Percentiles rank a stretch among this genome's conserved stretches.
Conservation (phyloP, 2,888 invertebrate genomes). For the Euclidia mi region DNA sequence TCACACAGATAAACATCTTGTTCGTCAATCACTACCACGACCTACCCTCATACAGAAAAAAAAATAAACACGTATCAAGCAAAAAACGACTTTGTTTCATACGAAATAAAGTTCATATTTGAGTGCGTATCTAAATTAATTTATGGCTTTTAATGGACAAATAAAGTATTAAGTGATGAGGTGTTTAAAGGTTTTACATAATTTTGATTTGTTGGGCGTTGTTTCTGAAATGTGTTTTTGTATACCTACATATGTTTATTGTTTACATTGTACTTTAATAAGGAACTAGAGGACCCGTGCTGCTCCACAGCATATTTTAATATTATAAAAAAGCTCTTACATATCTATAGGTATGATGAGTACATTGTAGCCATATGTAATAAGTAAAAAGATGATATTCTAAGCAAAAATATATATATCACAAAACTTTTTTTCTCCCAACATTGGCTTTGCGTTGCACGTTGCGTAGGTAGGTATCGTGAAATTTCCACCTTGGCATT, state of each 20-base stretch:
- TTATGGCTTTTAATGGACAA: slow-evolving; percentile 65
- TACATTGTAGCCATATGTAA: too few relatives aligned
- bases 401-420: too few relatives aligned
- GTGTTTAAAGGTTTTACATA: slow-evolving; percentile 64
- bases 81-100: slow-evolving; percentile 22
- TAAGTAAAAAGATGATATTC: too few relatives aligned
- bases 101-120: slow-evolving; percentile 13
- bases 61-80: slow-evolving; percentile 10
- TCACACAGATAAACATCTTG: slow-evolving; percentile 80
- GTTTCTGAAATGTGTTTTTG: slow-evolving; percentile 17
- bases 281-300: too few relatives aligned
- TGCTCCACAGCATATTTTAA: too few relatives aligned
- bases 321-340: too few relatives aligned
- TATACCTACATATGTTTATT: background rate
- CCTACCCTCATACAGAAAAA: slow-evolving; percentile 60
- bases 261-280: too few relatives aligned
- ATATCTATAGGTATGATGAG: too few relatives aligned
- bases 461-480: too few relatives aligned
- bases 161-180: slow-evolving; percentile 66
- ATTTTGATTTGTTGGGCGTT: slow-evolving; percentile 66
- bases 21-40: slow-evolving; percentile 77
- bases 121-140: slow-evolving; percentile 38
- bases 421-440: too few relatives aligned
- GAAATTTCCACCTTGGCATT: too few relatives aligned
- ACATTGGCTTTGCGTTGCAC: too few relatives aligned